phyloP scores from a whole-genome alignment of 2,888 invertebrate species.

The Watsonalla cultraria region DNA sequence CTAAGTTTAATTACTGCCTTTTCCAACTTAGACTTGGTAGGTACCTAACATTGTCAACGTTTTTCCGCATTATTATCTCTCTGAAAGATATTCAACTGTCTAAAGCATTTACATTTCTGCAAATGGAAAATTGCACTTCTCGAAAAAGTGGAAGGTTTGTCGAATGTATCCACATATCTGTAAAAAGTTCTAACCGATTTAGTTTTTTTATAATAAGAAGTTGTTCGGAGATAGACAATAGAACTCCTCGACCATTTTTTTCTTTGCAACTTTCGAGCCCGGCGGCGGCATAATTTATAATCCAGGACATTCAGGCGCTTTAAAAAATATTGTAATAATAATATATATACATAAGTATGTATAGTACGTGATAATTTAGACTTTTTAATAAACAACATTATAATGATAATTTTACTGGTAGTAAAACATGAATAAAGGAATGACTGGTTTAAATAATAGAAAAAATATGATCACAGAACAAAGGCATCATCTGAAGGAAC shows the following conservation, averaged over 20 bases:
- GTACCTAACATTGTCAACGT: constrained; percentile 55
- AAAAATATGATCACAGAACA: constrained; percentile 34
- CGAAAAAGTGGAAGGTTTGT: too few species aligned
- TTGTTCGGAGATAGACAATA: too few species aligned
- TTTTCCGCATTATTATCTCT: constrained; percentile 61
- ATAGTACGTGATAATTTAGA: too few species aligned
- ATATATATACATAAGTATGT: too few species aligned
- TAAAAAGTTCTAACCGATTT: constrained; percentile 5
- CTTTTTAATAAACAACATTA: too few species aligned
- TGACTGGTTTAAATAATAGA: constrained; percentile 29
- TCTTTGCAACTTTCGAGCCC: too few species aligned
- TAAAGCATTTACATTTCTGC: constrained; percentile 25
- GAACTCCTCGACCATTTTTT: too few species aligned
- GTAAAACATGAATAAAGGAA: constrained; percentile 9
- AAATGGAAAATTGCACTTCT: constrained; percentile 15
- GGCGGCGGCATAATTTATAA: too few species aligned
- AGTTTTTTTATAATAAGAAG: too few species aligned
- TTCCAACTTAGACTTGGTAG: constrained; percentile 44
- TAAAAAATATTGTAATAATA: too few species aligned
- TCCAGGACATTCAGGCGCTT: too few species aligned
- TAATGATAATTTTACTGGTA: too few species aligned
- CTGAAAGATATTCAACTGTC: constrained; percentile 38
- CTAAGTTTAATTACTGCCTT: constrained; percentile 64
- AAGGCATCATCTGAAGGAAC: constrained; percentile 32
- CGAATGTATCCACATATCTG: not conserved